A percentile compares a stretch with the other conserved stretches of the same genome.
Conservation (phyloP, 2,113 vertebrate genomes). For the Mystacornis crossleyi region DNA sequence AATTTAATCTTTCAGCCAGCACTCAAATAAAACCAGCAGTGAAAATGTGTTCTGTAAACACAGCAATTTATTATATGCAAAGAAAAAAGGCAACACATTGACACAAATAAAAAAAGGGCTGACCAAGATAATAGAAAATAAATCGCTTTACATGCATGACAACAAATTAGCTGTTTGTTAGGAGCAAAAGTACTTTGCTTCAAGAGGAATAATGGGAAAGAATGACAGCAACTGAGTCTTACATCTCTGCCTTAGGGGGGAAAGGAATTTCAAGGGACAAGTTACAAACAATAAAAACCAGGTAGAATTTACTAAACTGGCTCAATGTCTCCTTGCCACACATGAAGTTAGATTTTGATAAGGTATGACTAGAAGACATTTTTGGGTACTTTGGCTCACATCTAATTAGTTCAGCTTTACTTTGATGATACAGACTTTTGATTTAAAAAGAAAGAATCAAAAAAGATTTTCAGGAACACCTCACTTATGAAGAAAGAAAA, state of each 20-base stretch:
- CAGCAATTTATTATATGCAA: not conserved
- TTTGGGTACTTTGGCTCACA: not conserved
- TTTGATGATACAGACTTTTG: not conserved
- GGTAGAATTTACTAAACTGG: not conserved
- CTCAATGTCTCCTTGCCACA: not conserved
- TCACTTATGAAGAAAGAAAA: not conserved
- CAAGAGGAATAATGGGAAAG: not conserved
- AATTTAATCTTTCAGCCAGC: not conserved
- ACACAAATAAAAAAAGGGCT: not conserved
- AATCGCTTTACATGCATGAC: not conserved
- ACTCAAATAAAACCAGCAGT: not conserved
- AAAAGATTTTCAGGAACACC: not conserved
- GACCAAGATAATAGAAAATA: not conserved
- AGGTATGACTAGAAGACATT: not conserved
- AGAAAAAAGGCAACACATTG: not conserved
- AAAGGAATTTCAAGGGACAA: not conserved
- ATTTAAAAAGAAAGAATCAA: not conserved
- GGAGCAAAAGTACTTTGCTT: not conserved
- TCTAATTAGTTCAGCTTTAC: conserved; percentile 42
- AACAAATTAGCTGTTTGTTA: not conserved
- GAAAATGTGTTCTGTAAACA: not conserved
- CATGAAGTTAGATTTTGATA: not conserved
- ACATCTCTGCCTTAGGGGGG: not conserved
- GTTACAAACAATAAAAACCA: not conserved
- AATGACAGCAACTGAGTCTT: not conserved